These are phyloP conservation scores for Lochmaea capreae DNA, from an alignment of 2,888 invertebrate species.

Conservation along the genomic window DNA sequence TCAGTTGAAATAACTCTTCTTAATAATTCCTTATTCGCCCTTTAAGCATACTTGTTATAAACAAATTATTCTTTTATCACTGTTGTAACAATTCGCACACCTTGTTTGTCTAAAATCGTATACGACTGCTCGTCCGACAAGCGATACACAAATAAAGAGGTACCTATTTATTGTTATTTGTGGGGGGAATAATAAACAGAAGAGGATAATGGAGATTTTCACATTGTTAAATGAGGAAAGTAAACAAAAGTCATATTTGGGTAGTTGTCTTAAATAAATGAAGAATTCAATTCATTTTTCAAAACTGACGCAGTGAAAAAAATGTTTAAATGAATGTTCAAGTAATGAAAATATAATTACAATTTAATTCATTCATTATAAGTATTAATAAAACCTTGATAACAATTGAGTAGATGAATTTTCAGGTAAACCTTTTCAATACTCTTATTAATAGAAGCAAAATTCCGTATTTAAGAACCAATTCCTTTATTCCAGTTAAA, in stretches of 20 bases:
- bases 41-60: neutral
- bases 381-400: no score
- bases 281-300: no score
- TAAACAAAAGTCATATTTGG: neutral
- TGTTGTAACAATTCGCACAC: neutral
- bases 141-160: neutral
- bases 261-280: no score
- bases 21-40: neutral
- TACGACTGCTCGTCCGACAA: neutral
- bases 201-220: neutral
- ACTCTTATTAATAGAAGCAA: no score
- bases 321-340: no score
- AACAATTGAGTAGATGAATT: no score
- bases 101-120: neutral
- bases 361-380: no score
- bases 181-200: constrained; percentile 8
- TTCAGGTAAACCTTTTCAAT: no score
- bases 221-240: neutral
- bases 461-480: no score
- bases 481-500: no score
- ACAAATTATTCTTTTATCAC: neutral
- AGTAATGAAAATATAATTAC: no score
- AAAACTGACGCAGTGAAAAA: no score
- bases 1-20: neutral
- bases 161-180: constrained; percentile 2